Evolutionary conservation across 2,797 vertebrate species (phyloP).

Genomic region (Pampus argenteus): DNA sequence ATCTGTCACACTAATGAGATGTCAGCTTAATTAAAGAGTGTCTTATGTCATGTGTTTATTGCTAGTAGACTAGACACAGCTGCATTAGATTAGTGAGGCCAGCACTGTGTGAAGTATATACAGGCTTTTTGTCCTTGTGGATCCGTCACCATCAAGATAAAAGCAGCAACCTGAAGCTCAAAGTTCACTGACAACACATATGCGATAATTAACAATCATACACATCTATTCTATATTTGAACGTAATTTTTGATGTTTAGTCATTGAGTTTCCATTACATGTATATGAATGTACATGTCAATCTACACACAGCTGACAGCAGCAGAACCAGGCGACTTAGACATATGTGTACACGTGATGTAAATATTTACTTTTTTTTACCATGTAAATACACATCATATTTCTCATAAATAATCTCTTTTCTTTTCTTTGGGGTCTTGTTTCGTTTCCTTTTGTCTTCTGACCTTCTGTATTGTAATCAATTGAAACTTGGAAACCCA

Average conservation of each 20-base stretch:
- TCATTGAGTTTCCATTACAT: background rate
- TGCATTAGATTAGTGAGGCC: background rate
- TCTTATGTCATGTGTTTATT: background rate
- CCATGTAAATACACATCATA: too few relatives aligned
- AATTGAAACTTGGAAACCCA: too few relatives aligned
- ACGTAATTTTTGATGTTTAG: background rate
- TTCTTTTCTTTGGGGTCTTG: too few relatives aligned
- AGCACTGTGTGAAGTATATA: background rate
- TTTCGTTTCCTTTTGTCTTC: too few relatives aligned
- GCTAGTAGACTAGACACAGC: background rate
- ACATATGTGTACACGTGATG: too few relatives aligned
- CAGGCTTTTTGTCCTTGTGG: background rate
- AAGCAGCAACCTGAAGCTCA: conserved; percentile 31
- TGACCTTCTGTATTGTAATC: too few relatives aligned
- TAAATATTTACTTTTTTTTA: too few relatives aligned
- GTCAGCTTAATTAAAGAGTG: background rate
- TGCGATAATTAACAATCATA: background rate
- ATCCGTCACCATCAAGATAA: conserved; percentile 34
- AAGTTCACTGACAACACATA: conserved; percentile 48
- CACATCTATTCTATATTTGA: background rate
- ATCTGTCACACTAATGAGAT: background rate
- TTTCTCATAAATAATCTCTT: too few relatives aligned
- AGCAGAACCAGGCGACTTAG: background rate
- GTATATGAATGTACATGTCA: background rate
- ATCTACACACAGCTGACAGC: background rate